phyloP scores from a whole-genome alignment of 2,113 vertebrate species.

The Galbula dea region DNA sequence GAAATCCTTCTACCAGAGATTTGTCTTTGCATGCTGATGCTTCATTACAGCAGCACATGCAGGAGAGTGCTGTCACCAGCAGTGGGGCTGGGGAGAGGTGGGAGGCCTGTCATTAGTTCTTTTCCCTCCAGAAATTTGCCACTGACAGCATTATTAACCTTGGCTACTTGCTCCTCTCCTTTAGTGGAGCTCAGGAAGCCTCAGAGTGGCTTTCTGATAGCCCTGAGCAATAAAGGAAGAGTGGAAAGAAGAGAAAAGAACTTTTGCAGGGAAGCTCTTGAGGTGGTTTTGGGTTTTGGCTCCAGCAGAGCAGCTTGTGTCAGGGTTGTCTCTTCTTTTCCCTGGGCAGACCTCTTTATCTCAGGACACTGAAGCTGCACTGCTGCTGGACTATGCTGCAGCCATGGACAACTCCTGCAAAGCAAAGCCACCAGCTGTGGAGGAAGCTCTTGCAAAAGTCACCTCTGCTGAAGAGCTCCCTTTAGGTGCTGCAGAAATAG shows the following conservation, averaged over 20 bases:
- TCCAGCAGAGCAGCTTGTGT: neutral
- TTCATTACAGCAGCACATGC: neutral
- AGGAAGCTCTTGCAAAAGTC: neutral
- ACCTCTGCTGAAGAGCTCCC: neutral
- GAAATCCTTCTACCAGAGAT: neutral
- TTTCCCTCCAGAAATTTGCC: neutral
- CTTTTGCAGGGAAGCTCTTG: neutral
- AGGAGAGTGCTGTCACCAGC: neutral
- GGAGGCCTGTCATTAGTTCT: neutral
- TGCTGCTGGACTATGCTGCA: slow-evolving; percentile 90
- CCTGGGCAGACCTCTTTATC: slow-evolving; percentile 73
- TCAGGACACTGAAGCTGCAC: slow-evolving; percentile 85
- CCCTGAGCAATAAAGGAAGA: neutral
- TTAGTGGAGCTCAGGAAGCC: neutral
- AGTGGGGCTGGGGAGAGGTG: neutral
- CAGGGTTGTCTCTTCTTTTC: neutral
- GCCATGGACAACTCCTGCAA: slow-evolving; percentile 84
- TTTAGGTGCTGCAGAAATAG: neutral
- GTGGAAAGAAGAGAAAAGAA: neutral
- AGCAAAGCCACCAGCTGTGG: slow-evolving; percentile 28
- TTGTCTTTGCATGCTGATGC: neutral
- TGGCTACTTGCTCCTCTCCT: neutral
- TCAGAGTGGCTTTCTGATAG: neutral
- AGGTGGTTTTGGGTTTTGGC: neutral
- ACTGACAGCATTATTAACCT: neutral